These are phyloP conservation scores for Dendroctonus valens DNA, from an alignment of 1,140 invertebrate species.

Conservation along the genomic window DNA sequence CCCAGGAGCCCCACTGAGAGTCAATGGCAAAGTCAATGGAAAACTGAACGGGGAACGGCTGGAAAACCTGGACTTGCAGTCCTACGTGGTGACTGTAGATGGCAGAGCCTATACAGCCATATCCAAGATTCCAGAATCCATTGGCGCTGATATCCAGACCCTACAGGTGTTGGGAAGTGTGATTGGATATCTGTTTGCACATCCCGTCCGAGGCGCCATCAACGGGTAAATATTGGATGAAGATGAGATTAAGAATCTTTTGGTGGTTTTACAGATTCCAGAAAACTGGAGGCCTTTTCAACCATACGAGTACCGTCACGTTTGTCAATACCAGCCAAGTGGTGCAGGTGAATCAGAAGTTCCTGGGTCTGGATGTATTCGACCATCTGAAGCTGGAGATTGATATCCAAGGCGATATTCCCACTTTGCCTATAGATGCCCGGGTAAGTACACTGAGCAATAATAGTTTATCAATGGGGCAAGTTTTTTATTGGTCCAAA, in stretches of 20 bases:
- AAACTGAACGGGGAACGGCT: slow-evolving; percentile 74
- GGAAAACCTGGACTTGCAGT: slow-evolving; percentile 81
- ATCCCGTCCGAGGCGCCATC: slow-evolving; percentile 64
- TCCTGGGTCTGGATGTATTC: slow-evolving; percentile 85
- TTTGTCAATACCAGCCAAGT: slow-evolving; percentile 71
- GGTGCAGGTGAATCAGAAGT: slow-evolving; percentile 74
- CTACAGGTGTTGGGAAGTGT: slow-evolving; percentile 75
- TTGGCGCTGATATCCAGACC: slow-evolving; percentile 78
- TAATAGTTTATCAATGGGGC: no score
- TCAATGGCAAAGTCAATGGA: slow-evolving; percentile 82
- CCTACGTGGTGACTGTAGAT: slow-evolving; percentile 87
- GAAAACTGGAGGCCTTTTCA: slow-evolving; percentile 77
- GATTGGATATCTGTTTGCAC: slow-evolving; percentile 91
- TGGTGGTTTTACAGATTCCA: slow-evolving; percentile 58
- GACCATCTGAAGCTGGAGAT: slow-evolving; percentile 80
- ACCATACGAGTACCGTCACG: slow-evolving; percentile 72
- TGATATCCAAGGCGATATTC: slow-evolving; percentile 75
- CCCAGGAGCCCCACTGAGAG: slow-evolving; percentile 73
- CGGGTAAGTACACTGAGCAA: slow-evolving; percentile 43
- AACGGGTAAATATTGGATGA: slow-evolving; percentile 65
- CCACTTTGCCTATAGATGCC: slow-evolving; percentile 60
- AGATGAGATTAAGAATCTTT: neutral
- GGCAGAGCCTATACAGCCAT: slow-evolving; percentile 89
- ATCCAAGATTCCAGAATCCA: slow-evolving; percentile 67
- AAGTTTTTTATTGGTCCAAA: no score